Conservation (phyloP, 1,140 invertebrate species). For the Limonius californicus region DNA sequence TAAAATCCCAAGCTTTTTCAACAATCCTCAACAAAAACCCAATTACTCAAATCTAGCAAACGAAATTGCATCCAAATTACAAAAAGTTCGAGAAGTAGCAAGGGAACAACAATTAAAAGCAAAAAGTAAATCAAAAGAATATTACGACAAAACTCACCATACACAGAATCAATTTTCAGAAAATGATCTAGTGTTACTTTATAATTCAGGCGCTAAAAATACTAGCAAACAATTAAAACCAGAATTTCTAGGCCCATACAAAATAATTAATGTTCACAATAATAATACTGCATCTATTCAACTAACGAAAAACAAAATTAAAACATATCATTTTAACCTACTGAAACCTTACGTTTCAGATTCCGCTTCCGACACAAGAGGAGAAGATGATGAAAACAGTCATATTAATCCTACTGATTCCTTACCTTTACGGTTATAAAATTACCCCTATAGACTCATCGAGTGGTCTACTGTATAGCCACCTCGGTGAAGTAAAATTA, state of each 20-base stretch:
- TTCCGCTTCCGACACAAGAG: neutral
- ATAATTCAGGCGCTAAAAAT: constrained; percentile 14
- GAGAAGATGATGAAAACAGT: neutral
- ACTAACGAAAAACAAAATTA: constrained; percentile 7
- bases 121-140: constrained; percentile 24
- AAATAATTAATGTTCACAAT: constrained; percentile 35
- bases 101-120: constrained; percentile 18
- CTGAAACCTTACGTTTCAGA: constrained; percentile 19
- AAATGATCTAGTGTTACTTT: neutral
- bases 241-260: constrained; percentile 41
- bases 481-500: too few relatives aligned
- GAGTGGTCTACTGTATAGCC: too few relatives aligned
- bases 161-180: constrained; percentile 37
- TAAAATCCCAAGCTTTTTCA: constrained; percentile 35
- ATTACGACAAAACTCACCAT: constrained; percentile 39
- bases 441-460: too few relatives aligned
- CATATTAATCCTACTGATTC: too few relatives aligned
- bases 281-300: constrained; percentile 31
- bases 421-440: too few relatives aligned
- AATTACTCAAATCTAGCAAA: constrained; percentile 33
- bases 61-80: constrained; percentile 36
- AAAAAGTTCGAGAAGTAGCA: constrained; percentile 20
- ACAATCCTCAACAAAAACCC: constrained; percentile 31
- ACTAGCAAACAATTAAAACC: constrained; percentile 31
- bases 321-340: constrained; percentile 27